Conservation (phyloP, 2,888 invertebrate genomes). For the Coleophora deauratella region DNA sequence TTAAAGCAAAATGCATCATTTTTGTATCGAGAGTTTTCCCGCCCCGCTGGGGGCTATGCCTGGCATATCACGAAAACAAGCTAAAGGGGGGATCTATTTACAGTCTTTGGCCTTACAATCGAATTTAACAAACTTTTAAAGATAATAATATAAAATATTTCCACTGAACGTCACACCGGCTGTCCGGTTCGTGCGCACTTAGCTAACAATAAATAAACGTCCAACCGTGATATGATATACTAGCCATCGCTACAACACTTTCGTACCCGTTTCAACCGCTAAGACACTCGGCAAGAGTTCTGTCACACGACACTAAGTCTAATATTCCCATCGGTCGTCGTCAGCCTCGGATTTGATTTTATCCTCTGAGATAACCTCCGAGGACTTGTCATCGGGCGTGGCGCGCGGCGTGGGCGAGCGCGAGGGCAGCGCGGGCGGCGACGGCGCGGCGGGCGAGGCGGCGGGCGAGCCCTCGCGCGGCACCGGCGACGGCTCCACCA, state of each 20-base stretch:
- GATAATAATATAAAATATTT: constrained; percentile 37
- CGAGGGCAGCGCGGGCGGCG: constrained; percentile 18
- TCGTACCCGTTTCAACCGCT: constrained; percentile 33
- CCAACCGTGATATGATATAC: constrained; percentile 21
- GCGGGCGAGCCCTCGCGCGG: constrained; percentile 61
- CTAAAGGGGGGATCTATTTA: constrained; percentile 45
- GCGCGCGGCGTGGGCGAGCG: constrained; percentile 33
- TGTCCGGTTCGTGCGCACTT: constrained; percentile 18
- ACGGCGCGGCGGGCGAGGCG: constrained; percentile 29
- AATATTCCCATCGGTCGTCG: constrained; percentile 78
- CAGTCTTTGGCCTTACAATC: constrained; percentile 71
- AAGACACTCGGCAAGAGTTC: constrained; percentile 22
- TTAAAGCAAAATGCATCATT: constrained; percentile 69
- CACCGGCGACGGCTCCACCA: constrained; percentile 84
- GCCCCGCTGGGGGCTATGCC: constrained; percentile 30
- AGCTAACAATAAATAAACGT: constrained; percentile 35
- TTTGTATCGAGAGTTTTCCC: constrained; percentile 62
- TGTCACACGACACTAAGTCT: constrained; percentile 18
- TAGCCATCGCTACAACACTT: constrained; percentile 23
- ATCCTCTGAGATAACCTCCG: constrained; percentile 58
- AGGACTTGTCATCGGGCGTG: constrained; percentile 30
- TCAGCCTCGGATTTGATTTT: constrained; percentile 75
- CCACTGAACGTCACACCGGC: constrained; percentile 35
- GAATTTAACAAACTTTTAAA: constrained; percentile 44
- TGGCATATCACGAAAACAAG: constrained; percentile 41